Evolutionary conservation across 2,113 vertebrate genomes (phyloP), one percentile per base, ranked within the genome.

Genomic region (Climacteris rufus): DNA sequence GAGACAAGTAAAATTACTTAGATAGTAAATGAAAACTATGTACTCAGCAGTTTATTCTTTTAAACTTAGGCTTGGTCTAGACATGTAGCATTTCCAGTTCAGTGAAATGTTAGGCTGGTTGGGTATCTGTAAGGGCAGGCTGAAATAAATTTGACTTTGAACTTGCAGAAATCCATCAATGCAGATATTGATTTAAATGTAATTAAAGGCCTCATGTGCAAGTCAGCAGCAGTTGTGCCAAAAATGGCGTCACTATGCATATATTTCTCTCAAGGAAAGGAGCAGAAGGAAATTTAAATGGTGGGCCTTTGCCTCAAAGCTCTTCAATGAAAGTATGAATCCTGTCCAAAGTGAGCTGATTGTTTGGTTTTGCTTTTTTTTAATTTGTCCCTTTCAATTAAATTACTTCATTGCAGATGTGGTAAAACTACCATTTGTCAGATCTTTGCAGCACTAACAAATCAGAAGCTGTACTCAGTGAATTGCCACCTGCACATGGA

Each of bases 401-500:
- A 75, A 78, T 83, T 54, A 10, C 40, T 90, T 45, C 74, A 4
- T 93, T 75, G 75, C 94, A 99, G 99, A 74, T 99, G 99, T 98
- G 99, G 99, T 39, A 99, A 99, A 97, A 99, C 99, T 13, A 99
- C 99, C 4, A 97, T 99, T 95, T 99, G 99, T 89, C 99, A 99
- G 97, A 90, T 99, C 81, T 99, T 99, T 98, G 99, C 99, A 75
- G 98, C 98, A 19, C 84, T 99, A 84, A 90, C 97, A 31, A 97
- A 98, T 83, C 98, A 98, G 96, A 98, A 98, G 86, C 98, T 99
- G 11, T 98, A 98, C 83, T 98, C 98, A 1, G 98, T 99, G 57
- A 99, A 99, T 71, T 99, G 99, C 95, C 99, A 99, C 90, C 97
- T 99, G 75, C 99, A 99, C 92, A 99, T 99, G 99, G 99, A 99